Base-by-base conservation (phyloP, 2,113 vertebrate genomes). In the Myrmecophaga tridactyla region DNA sequence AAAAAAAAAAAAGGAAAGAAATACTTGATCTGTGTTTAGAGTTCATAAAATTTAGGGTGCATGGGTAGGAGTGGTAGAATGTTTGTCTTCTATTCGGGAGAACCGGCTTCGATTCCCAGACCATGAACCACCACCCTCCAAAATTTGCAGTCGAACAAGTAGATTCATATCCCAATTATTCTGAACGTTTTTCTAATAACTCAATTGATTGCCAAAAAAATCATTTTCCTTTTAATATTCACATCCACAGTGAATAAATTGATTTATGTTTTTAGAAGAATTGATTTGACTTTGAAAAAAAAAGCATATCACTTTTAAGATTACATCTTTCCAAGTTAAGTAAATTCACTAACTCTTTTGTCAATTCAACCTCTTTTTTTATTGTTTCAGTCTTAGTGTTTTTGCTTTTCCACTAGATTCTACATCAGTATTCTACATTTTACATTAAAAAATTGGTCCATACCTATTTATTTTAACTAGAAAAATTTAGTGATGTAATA, bases 401-500 rank as follows among this genome's bases (percentile, higher is more conserved):
- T 43, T 76, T 86, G 73, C 43, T 43, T 18, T 15, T 70, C 18
- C 53, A 3, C 7, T 48, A 34, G 34, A 4, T 69, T 73, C 29
- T 70, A 73, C 23, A 43, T 39, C 31, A 48, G 56, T 29, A 77
- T 36, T 48, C 70, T 60, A 75, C 11, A 6, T 70, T 83, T 83
- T 39, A 75, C 60, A 76, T 41, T 43, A 34, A 67, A 48, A 25
- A n/a, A 69, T 81, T 12, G 83, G 7, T 43, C 31, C 36, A 27
- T 65, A 36, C 25, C 51, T 60, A 23, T 77, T 58, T 73, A 48
- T 93, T 93, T 82, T 46, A 82, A 75, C 60, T 93, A 75, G 34
- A 93, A 93, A 95, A 76, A 51, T 67, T 34, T 73, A 51, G 70
- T 86, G 56, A 70, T 58, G n/a, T 69, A 65, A 75, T 60, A 90